Percentiles rank a stretch among this genome's conserved stretches.
These are phyloP conservation scores for Solenopsis invicta DNA, from an alignment of 1,140 invertebrate genomes.

Conservation along the genomic window DNA sequence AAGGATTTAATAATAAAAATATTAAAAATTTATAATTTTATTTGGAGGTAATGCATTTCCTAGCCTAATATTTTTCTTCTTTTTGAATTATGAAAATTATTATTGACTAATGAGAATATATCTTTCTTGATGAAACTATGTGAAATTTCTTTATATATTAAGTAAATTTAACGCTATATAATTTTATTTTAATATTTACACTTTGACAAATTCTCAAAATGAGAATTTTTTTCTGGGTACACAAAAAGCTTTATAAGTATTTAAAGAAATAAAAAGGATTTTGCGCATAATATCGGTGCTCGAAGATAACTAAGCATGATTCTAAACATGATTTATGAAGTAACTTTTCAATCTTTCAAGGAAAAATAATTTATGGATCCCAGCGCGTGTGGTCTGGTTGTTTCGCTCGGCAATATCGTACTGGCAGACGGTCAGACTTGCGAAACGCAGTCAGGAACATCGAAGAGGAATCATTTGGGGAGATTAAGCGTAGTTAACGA, in stretches of 20 bases:
- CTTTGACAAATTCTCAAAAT: too few relatives aligned
- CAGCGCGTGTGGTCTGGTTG: conserved; percentile 2
- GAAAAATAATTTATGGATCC: conserved; percentile 48
- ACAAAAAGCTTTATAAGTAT: neutral
- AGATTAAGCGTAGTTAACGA: conserved; percentile 59
- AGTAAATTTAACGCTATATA: too few relatives aligned
- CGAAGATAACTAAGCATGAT: neutral
- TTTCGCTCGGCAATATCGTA: conserved; percentile 27
- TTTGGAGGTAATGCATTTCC: too few relatives aligned
- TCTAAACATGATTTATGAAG: conserved; percentile 20
- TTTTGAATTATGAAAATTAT: too few relatives aligned
- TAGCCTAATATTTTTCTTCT: too few relatives aligned
- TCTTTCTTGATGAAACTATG: too few relatives aligned
- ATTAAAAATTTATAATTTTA: too few relatives aligned
- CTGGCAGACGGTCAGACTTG: conserved; percentile 42
- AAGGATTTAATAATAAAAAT: too few relatives aligned
- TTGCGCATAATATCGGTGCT: neutral
- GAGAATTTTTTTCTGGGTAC: neutral
- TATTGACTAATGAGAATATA: too few relatives aligned
- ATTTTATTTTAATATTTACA: too few relatives aligned
- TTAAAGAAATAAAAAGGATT: neutral
- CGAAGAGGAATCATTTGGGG: conserved; percentile 51
- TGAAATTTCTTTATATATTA: too few relatives aligned
- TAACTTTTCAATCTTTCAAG: conserved; percentile 17
- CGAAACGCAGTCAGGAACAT: conserved; percentile 42